A percentile compares a stretch with the other conserved stretches of the same genome.
Evolutionary conservation across 2,113 vertebrate genomes (phyloP).

Genomic region (Asarcornis scutulata): DNA sequence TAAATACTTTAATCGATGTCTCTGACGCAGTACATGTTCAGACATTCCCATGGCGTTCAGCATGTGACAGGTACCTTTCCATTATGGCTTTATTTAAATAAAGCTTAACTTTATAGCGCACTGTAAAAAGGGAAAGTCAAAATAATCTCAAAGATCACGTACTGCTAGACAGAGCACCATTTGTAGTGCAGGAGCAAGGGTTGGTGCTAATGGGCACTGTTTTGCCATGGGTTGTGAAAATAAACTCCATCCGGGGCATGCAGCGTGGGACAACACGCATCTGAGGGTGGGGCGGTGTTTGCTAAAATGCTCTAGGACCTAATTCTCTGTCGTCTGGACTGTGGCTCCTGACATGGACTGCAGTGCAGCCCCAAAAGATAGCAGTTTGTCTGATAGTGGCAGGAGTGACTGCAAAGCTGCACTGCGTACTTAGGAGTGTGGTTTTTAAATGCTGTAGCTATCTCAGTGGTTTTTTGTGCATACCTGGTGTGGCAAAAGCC

Average conservation of each 20-base stretch:
- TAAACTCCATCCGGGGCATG: not conserved
- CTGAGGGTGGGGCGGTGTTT: fast-evolving
- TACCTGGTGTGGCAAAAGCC: not conserved
- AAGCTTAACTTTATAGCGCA: slow-evolving; percentile 24
- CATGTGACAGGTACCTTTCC: not conserved
- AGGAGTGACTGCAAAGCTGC: not conserved
- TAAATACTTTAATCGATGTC: not conserved
- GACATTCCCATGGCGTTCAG: not conserved
- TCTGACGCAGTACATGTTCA: not conserved
- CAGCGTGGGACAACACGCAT: fast-evolving
- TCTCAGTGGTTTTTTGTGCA: fast-evolving
- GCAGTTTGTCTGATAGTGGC: not conserved
- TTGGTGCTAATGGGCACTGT: not conserved
- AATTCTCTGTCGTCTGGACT: not conserved
- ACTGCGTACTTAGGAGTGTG: fast-evolving
- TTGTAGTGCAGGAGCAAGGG: slow-evolving; percentile 15
- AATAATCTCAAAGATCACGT: slow-evolving; percentile 4
- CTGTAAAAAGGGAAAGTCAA: slow-evolving; percentile 47
- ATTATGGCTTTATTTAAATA: not conserved
- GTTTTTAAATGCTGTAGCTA: not conserved
- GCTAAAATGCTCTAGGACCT: not conserved
- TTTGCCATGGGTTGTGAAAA: not conserved
- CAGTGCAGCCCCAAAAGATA: not conserved
- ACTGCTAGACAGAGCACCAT: not conserved
- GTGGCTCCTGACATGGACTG: not conserved